These are phyloP conservation scores for Tetrax tetrax DNA, from an alignment of 2,113 vertebrate species.

Conservation along the genomic window DNA sequence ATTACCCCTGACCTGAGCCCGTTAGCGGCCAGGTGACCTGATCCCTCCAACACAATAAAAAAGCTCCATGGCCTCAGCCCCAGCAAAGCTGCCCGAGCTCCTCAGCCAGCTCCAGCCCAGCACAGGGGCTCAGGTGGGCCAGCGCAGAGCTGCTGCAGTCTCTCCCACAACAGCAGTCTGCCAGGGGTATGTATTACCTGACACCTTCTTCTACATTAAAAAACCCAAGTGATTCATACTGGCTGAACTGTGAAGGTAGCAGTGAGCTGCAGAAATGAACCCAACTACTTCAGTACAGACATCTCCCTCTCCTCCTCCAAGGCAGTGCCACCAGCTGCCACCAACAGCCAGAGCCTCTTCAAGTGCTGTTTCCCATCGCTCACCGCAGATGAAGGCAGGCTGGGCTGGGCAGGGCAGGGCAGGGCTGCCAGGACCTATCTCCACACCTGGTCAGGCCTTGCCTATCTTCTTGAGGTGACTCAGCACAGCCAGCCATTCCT, in stretches of 20 bases:
- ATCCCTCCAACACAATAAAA: neutral
- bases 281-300: neutral
- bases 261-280: neutral
- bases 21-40: fast-evolving
- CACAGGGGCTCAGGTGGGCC: fast-evolving
- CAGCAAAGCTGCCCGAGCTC: neutral
- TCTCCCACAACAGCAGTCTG: neutral
- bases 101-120: neutral
- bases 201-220: neutral
- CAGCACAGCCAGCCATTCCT: neutral
- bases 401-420: neutral
- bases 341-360: neutral
- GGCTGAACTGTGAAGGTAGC: neutral
- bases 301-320: neutral
- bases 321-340: neutral
- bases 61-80: neutral
- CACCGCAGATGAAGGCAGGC: neutral
- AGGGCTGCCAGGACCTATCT: neutral
- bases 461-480: neutral
- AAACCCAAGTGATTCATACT: neutral
- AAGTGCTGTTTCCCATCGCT: neutral
- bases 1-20: neutral
- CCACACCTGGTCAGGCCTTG: neutral
- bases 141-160: neutral
- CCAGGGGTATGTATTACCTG: neutral